Evolutionary conservation across 2,888 invertebrate species (phyloP), one percentile per base, ranked within the genome.

Genomic region (Metalampra italica): DNA sequence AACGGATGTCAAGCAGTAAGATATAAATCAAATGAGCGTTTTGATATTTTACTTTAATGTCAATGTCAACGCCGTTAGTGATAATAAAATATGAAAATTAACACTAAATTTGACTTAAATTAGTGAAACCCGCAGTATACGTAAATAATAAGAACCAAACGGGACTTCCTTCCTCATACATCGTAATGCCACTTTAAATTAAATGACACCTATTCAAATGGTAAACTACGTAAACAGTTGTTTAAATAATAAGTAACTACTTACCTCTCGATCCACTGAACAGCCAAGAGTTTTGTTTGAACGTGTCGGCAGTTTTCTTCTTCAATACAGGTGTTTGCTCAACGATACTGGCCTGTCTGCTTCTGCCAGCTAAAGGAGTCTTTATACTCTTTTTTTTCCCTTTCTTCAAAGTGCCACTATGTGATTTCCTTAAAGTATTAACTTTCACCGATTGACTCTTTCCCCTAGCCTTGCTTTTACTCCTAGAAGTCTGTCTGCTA

Each of bases 391-490:
- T 89, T 71, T 89, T 89, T 52, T 89, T 89, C 0, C 70, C 71
- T 49, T 88, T 88, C 60, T 88, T 89, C 49, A 89, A 64, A 0
- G 88, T 89, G 1, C 89, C 89, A 38, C 88, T 88, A 45, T 89
- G 89, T 22, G 85, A 83, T 56, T 89, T 89, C 39, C 88, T 73
- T 12, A 89, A 51, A 0, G 89, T 88, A 46, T 85, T 88, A 7
- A 89, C 78, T 71, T 85, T 88, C 0, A 89, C 68, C 1, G 80
- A 74, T 55, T 88, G 89, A 57, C 88, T 88, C 56, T 89, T 89
- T 0, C 89, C 89, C 55, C 89, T 66, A 2, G 64, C 84, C 67
- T 88, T 89, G 50, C 89, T 89, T 61, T 89, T 89, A 61, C 86
- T 83, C 58, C 89, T 80, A 34, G 89, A 89, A 15, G 89, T 82